These are phyloP conservation scores for Pteruthius melanotis DNA, from an alignment of 2,113 vertebrate species.

Conservation along the genomic window DNA sequence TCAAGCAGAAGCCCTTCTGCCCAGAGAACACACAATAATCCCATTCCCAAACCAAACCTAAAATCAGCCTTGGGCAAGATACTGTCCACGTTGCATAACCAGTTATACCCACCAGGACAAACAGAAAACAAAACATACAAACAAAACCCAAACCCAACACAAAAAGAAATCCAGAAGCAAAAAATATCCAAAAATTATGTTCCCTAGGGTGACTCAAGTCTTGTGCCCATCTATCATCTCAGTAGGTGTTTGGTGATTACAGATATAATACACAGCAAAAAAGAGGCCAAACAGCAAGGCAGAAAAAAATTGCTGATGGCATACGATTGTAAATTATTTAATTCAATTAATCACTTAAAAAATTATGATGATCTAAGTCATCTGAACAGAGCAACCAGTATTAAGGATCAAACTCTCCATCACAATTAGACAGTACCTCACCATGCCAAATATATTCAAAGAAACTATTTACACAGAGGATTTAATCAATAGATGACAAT, in stretches of 20 bases:
- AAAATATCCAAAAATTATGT: background rate
- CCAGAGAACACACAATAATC: background rate
- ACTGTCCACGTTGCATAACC: background rate
- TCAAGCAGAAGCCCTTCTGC: background rate
- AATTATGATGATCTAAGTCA: background rate
- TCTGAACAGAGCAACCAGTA: background rate
- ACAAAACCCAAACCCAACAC: background rate
- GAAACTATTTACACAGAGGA: background rate
- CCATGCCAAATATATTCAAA: background rate
- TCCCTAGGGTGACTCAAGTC: background rate
- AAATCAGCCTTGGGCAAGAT: background rate
- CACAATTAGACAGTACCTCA: background rate
- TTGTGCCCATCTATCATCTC: background rate
- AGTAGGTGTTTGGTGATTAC: background rate
- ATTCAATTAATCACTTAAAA: background rate
- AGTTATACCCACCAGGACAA: background rate
- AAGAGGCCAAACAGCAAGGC: background rate
- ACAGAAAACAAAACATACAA: background rate
- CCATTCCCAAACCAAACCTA: background rate
- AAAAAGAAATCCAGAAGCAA: background rate
- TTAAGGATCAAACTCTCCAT: background rate
- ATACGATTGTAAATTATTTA: background rate
- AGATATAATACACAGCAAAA: background rate
- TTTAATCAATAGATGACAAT: background rate
- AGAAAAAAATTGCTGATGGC: background rate